Evolutionary conservation across 30 jellyfish, hydroid and myxozoan species (phyloP), one percentile per base, ranked within the genome.

Genomic region (Sanderia malayensis): DNA sequence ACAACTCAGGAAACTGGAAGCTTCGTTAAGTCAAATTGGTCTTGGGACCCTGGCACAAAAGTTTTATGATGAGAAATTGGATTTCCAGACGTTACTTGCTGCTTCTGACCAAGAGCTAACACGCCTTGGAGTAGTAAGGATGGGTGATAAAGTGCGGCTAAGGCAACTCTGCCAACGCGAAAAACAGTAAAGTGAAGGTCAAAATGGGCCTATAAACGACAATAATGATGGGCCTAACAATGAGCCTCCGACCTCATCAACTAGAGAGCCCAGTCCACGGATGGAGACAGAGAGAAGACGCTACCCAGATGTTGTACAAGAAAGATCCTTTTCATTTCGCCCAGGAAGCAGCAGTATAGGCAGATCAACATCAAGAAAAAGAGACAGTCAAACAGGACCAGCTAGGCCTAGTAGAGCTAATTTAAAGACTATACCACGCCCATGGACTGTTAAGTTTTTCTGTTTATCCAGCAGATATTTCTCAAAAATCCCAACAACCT

Each of bases 111-210:
- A n/a, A 15, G 80, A 67, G 22, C 80, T 67, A n/a, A 37, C 22
- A 24, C 37, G 71, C 7, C 33, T 67, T 17, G 80, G 80, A 11
- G 80, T 37, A 3, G 33, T 17, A 13, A 67, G 75, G 15, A 37
- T 67, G 27, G 80, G 80, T n/a, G 80, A 67, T 33, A 19, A 62
- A n/a, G 71, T 37, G 3, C 27, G 80, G 31, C 52, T 24, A 7
- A 22, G 55, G 22, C 4, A 29, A 29, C 67, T 53, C 20, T 53
- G 67, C 67, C 7, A 24, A 18, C 27, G 20, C 17, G 52, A 37
- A 37, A 37, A 6, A n/a, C n/a, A n/a, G n/a, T n/a, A n/a, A n/a
- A n/a, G n/a, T n/a, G n/a, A n/a, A n/a, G n/a, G n/a, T n/a, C n/a
- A n/a, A n/a, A n/a, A n/a, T n/a, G n/a, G n/a, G n/a, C n/a, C n/a